These are phyloP conservation scores for Eucidaris tribuloides DNA, from an alignment of 35 echinoderm and acorn worm species.

Conservation along the genomic window DNA sequence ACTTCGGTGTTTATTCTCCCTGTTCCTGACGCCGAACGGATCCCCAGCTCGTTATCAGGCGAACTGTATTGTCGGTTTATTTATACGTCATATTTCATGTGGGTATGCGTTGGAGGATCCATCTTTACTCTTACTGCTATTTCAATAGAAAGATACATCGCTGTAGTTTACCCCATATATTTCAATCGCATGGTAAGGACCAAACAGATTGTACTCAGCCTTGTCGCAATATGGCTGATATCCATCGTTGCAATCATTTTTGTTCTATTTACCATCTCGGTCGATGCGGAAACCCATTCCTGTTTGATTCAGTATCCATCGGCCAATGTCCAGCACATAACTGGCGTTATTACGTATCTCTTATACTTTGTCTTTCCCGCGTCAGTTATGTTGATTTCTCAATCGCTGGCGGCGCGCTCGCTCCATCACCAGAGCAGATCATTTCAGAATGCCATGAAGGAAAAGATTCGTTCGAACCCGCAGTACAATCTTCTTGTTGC, in stretches of 20 bases:
- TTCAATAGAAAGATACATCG: slow-evolving; percentile 53
- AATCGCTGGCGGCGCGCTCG: not conserved
- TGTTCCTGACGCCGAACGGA: not conserved
- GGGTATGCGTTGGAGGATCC: slow-evolving; percentile 52
- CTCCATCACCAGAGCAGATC: not conserved
- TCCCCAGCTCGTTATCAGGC: slow-evolving; percentile 1
- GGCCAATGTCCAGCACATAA: not conserved
- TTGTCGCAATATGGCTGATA: not conserved
- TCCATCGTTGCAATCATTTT: not conserved
- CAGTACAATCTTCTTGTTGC: not conserved
- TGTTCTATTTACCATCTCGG: not conserved
- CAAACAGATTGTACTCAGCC: not conserved
- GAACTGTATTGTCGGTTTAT: slow-evolving; percentile 52
- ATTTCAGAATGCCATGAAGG: not conserved
- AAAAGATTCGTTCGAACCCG: not conserved
- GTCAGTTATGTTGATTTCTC: not conserved
- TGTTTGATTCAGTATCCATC: not conserved
- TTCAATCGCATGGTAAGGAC: not conserved
- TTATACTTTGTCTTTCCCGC: not conserved
- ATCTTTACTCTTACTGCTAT: slow-evolving; percentile 39
- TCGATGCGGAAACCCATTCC: not conserved
- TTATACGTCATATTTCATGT: slow-evolving; percentile 34
- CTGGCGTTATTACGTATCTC: not conserved
- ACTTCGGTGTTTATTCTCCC: slow-evolving; percentile 56
- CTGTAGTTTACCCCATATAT: slow-evolving; percentile 40